Evolutionary conservation across 2,113 vertebrate species (phyloP), one percentile per base, ranked within the genome.

Genomic region (Cnemophilus loriae): DNA sequence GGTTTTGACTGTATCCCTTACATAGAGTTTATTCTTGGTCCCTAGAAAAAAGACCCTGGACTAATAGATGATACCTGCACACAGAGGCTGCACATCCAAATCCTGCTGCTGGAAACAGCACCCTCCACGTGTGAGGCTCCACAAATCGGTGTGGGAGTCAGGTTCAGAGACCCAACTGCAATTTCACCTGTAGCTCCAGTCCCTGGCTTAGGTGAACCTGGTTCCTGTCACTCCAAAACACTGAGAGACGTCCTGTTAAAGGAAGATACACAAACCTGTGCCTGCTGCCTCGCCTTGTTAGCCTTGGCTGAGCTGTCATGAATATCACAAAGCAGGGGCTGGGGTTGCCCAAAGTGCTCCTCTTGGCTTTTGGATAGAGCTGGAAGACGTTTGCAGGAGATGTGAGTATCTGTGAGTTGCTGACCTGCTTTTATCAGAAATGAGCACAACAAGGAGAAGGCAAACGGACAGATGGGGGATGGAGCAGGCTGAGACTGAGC

Each of bases 121-220:
- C 8, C 37, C 13, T 68, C 23, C 2, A 1, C 0, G 0, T 1
- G 1, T 21, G 64, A 63, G 44, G 49, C 53, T 69, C 18, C 13
- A 9, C 10, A 37, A 41, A 50, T 6, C 1, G 10, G 4, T 12
- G 19, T 0, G 0, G 59, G 42, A 44, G 4, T 9, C 0, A 0
- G 2, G 28, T 28, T 80, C 55, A 57, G 84, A 74, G 63, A 41
- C 16, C 2, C 4, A 4, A 3, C 5, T n/a, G 55, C 21, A 47
- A 17, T 80, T 86, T 68, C 70, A 10, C 32, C 1, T 0, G 33
- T 9, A 68, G 13, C 44, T 47, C 13, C 47, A 47, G 14, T 2
- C 24, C 32, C 30, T 69, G 53, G 16, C 10, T 83, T 32, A 49
- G 53, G 6, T 16, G 15, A 32, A 39, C 47, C 30, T 49, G 37